Evolutionary conservation across 2,113 vertebrate genomes (phyloP).

Genomic region (Riparia riparia): DNA sequence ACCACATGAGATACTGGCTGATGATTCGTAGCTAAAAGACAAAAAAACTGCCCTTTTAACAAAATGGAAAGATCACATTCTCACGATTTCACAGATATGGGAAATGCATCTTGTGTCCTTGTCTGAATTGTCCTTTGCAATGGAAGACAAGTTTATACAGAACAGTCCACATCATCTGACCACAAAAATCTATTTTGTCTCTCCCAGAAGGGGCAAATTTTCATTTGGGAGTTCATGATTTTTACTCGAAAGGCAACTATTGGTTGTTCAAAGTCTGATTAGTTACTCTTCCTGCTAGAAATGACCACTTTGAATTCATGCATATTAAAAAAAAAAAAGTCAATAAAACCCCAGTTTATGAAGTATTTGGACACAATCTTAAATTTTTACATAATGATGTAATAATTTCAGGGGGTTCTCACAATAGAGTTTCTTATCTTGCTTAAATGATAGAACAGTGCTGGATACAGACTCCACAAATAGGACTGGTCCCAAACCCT

Average conservation of each 20-base stretch:
- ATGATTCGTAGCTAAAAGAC: not conserved
- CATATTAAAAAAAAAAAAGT: not conserved
- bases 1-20: not conserved
- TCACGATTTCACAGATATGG: conserved; percentile 25
- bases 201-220: not conserved
- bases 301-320: not conserved
- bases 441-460: not conserved
- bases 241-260: not conserved
- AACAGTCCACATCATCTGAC: not conserved
- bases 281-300: not conserved
- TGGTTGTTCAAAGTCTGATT: not conserved
- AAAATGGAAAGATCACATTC: conserved; percentile 37
- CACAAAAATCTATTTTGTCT: conserved; percentile 6
- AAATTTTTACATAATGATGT: not conserved
- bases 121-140: not conserved
- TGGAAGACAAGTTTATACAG: conserved; percentile 1
- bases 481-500: not conserved
- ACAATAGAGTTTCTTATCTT: not conserved
- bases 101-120: conserved; percentile 35
- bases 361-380: not conserved
- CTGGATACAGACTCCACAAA: not conserved
- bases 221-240: not conserved
- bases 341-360: not conserved
- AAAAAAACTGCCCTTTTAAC: not conserved
- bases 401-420: not conserved